Percentiles rank a stretch among this genome's conserved stretches.
Conservation (phyloP, 2,113 vertebrate species). For the Naja naja region DNA sequence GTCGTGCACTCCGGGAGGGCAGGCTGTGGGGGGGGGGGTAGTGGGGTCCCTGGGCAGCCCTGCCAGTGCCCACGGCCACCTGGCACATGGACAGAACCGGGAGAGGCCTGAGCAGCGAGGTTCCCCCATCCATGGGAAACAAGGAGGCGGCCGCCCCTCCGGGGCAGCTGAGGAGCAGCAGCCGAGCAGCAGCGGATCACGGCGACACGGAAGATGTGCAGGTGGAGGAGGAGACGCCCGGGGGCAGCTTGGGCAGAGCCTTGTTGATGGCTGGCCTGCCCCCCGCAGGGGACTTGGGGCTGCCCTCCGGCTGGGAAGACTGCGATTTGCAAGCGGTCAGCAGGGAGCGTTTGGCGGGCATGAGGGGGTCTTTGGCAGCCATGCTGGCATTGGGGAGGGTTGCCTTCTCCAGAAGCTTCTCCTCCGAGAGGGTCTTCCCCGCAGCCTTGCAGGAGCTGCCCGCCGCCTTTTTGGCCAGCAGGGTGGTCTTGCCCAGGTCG, state of each 20-base stretch:
- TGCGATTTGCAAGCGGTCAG: slow-evolving; percentile 84
- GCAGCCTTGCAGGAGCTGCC: slow-evolving; percentile 75
- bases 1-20: background rate
- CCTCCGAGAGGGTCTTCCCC: slow-evolving; percentile 63
- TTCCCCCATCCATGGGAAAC: slow-evolving; percentile 13
- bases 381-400: slow-evolving; percentile 38
- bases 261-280: slow-evolving; percentile 82
- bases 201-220: slow-evolving; percentile 87
- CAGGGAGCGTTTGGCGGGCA: slow-evolving; percentile 82
- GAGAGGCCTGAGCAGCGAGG: slow-evolving; percentile 81
- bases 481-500: slow-evolving; percentile 87
- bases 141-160: slow-evolving; percentile 64
- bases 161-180: background rate
- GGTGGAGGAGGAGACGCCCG: slow-evolving; percentile 88
- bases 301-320: slow-evolving; percentile 83
- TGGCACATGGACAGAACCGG: slow-evolving; percentile 82
- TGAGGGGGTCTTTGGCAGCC: slow-evolving; percentile 66
- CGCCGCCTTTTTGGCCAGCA: slow-evolving; percentile 81
- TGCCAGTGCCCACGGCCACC: slow-evolving; percentile 75
- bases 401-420: slow-evolving; percentile 56
- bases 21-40: slow-evolving; percentile 27
- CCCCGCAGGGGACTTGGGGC: slow-evolving; percentile 73
- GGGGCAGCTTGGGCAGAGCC: slow-evolving; percentile 80
- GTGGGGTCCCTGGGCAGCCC: slow-evolving; percentile 66
- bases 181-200: slow-evolving; percentile 70